Evolutionary conservation across 2,113 vertebrate genomes (phyloP), one percentile per base, ranked within the genome.

Genomic region (Ploceus nigricollis): DNA sequence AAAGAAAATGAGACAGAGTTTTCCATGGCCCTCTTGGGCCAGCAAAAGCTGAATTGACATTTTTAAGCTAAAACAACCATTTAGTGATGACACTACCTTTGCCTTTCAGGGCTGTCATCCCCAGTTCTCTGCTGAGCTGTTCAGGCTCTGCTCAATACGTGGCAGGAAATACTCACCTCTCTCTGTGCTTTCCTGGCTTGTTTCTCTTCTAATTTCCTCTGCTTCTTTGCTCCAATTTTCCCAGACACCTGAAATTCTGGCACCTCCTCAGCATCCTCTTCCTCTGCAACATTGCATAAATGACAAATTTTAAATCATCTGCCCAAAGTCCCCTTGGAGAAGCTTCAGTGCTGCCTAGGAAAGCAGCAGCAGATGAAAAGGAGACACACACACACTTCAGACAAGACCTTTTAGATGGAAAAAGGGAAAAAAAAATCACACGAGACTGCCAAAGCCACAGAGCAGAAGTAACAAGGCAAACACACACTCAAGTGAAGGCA

Each of bases 181-280:
- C 99, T 98, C 96, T 99, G 99, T 7, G 98, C 98, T 97, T 98
- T 99, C 78, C 98, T 98, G 48, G 99, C 99, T 94, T 99, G 99
- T 71, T 99, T 99, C 97, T 99, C 99, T 88, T 99, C 99, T 96
- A 99, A 89, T 94, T 99, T 99, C 87, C 98, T 98, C 95, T 99
- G 98, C 91, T 99, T 99, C 96, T 99, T 99, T 40, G 99, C 98
- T 90, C 99, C 99, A 2, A 99, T 97, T 97, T 99, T 99, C 28
- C 97, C 99, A 17, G 98, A 75, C 4, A 92, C 63, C 63, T 98
- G 98, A 95, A 96, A 48, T 95, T 97, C 98, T 66, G 96, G 97
- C 61, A 96, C 93, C 33, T 97, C 98, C 50, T 97, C 97, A 6
- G 75, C 91, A 31, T 95, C 97, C n/a, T 98, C 98, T 81, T 98